These are phyloP conservation scores for Elaphurus davidianus DNA, from an alignment of 2,113 vertebrate species.

Conservation along the genomic window DNA sequence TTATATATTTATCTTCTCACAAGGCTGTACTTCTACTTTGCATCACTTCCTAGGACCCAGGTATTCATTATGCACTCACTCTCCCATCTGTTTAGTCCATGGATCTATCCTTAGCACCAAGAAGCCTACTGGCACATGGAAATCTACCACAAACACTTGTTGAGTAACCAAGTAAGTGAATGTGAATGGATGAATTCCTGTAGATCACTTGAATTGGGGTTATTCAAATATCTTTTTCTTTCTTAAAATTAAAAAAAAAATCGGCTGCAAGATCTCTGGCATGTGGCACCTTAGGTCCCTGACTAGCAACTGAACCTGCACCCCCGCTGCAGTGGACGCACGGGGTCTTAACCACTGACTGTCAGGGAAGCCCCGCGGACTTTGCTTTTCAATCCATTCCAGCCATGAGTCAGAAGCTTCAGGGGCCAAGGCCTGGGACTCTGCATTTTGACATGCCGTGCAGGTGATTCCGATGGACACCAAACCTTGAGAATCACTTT, in stretches of 20 bases:
- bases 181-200: background rate
- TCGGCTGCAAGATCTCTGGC: background rate
- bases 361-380: background rate
- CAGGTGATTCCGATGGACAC: background rate
- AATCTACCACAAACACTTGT: background rate
- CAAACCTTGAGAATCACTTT: background rate
- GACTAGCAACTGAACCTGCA: background rate
- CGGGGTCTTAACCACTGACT: background rate
- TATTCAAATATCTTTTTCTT: background rate
- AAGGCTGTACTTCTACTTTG: background rate
- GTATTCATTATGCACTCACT: background rate
- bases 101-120: too few species aligned
- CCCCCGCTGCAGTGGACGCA: background rate
- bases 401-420: background rate
- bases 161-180: background rate
- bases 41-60: background rate
- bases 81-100: too few species aligned
- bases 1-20: background rate
- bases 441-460: background rate
- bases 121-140: background rate
- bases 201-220: rapidly evolving
- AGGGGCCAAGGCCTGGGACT: background rate
- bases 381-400: background rate
- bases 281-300: background rate
- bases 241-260: background rate